phyloP scores from a whole-genome alignment of 1,140 invertebrate genomes.

The Zaprionus taronus region DNA sequence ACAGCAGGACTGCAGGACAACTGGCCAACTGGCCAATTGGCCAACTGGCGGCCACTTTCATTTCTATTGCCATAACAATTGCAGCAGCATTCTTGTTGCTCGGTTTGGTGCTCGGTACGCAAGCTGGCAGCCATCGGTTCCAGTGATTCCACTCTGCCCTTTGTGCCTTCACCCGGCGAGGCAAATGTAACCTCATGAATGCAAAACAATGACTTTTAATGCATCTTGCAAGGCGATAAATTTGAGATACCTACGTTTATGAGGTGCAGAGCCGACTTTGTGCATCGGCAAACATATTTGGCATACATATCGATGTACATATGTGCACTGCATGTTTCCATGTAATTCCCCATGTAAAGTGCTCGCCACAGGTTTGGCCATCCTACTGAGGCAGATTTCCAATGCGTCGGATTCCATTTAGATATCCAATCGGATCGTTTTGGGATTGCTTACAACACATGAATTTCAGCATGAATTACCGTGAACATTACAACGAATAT shows the following conservation, averaged over 20 bases:
- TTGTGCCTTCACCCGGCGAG: neutral
- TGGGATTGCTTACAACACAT: neutral
- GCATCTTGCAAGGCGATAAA: constrained; percentile 2
- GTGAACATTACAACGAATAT: neutral
- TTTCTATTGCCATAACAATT: constrained; percentile 3
- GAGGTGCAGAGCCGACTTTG: neutral
- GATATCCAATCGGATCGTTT: neutral
- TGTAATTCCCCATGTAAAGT: neutral
- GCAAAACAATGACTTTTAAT: constrained; percentile 24
- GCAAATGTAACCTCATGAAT: constrained; percentile 9
- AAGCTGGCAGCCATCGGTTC: constrained; percentile 6
- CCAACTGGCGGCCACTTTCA: constrained; percentile 25
- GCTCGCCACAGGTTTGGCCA: neutral
- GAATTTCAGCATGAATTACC: neutral
- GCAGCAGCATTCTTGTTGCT: constrained; percentile 1
- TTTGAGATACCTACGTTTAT: neutral
- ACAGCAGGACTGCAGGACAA: neutral
- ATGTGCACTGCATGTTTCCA: neutral
- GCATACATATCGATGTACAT: neutral
- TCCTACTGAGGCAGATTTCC: neutral
- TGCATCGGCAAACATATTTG: neutral
- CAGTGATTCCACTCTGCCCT: neutral
- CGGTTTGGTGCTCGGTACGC: neutral
- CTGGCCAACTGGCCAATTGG: neutral
- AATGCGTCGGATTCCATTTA: neutral